These are phyloP conservation scores for Trachops cirrhosus DNA, from an alignment of 2,797 vertebrate genomes.

Conservation along the genomic window DNA sequence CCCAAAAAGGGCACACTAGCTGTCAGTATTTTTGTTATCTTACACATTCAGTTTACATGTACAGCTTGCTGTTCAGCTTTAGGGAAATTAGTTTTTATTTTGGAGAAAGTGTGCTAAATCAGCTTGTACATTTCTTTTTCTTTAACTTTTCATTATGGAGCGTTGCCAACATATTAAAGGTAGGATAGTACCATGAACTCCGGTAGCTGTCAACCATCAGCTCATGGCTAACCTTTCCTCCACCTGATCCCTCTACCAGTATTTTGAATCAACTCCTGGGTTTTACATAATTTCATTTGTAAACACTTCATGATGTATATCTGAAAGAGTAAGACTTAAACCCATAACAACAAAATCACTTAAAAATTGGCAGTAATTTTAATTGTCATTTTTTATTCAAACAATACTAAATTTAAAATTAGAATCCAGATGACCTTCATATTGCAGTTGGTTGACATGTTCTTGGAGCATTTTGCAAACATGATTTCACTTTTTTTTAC, in stretches of 20 bases:
- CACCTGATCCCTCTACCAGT: not conserved
- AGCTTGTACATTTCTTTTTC: not conserved
- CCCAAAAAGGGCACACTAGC: not conserved
- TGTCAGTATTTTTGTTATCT: constrained; percentile 14
- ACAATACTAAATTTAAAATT: not conserved
- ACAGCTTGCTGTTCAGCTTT: not conserved
- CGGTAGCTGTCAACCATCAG: not conserved
- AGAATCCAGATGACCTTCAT: not conserved
- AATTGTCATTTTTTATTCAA: not conserved
- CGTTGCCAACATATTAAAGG: not conserved
- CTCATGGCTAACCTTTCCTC: not conserved
- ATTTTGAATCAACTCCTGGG: constrained; percentile 38
- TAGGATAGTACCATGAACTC: not conserved
- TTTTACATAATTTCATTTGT: constrained; percentile 27
- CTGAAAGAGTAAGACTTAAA: constrained; percentile 37
- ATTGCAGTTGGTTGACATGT: not conserved
- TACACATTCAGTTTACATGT: not conserved
- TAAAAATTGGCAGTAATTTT: not conserved
- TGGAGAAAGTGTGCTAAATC: not conserved
- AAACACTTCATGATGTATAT: constrained; percentile 5
- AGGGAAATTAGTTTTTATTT: constrained; percentile 18
- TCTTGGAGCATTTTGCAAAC: not conserved
- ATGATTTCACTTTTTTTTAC: not conserved
- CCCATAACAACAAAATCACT: not conserved
- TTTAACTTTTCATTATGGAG: constrained; percentile 30